These are phyloP conservation scores for Limnephilus rhombicus DNA, from an alignment of 2,888 invertebrate species.

Conservation along the genomic window DNA sequence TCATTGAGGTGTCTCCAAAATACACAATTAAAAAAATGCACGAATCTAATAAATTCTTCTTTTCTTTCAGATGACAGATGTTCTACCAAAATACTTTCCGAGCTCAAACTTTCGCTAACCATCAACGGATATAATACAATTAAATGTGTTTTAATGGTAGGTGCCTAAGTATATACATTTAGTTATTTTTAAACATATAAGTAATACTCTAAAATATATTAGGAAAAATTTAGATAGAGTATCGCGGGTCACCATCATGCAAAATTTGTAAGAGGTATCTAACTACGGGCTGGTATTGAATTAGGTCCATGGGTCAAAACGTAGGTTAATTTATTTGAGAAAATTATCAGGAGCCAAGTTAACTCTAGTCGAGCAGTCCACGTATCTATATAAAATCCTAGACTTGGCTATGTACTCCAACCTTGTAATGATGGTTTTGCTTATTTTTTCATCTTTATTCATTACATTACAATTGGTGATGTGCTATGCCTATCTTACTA, in stretches of 20 bases:
- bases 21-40: too few relatives aligned
- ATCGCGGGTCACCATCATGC: neutral
- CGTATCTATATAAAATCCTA: neutral
- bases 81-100: neutral
- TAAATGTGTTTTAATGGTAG: too few relatives aligned
- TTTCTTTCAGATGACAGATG: neutral
- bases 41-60: neutral
- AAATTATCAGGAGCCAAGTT: neutral
- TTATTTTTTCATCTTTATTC: too few relatives aligned
- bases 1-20: neutral
- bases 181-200: neutral
- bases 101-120: neutral
- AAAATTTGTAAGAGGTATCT: neutral
- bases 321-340: neutral
- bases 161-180: neutral
- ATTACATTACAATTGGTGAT: too few relatives aligned
- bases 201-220: neutral
- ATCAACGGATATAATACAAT: neutral
- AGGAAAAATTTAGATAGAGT: neutral
- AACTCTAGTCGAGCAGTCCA: neutral
- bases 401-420: neutral
- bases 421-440: neutral
- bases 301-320: neutral
- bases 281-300: too few relatives aligned
- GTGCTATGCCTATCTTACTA: too few relatives aligned